Evolutionary conservation across 2,888 invertebrate species (phyloP).

Genomic region (Anorthoa munda): DNA sequence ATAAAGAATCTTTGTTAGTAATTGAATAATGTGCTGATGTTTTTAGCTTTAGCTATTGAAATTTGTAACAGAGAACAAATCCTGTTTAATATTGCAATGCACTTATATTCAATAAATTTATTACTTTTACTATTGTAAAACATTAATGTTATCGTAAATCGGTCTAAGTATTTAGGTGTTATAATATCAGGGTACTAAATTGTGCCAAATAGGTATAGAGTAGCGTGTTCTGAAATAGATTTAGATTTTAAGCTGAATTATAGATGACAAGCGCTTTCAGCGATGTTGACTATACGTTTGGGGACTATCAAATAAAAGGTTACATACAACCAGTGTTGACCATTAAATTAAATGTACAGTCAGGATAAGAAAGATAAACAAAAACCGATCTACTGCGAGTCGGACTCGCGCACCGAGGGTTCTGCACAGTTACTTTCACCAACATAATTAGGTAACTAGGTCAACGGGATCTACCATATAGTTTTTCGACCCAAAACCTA

Average conservation of each 20-base stretch:
- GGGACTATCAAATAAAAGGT: background rate
- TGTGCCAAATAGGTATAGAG: constrained; percentile 65
- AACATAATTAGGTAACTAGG: too few relatives aligned
- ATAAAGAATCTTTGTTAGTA: background rate
- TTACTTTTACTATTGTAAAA: constrained; percentile 22
- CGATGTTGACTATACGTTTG: background rate
- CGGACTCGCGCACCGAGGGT: too few relatives aligned
- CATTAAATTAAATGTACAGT: background rate
- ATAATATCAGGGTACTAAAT: constrained; percentile 63
- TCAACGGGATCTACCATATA: too few relatives aligned
- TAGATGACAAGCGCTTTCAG: constrained; percentile 18
- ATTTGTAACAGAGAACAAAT: background rate
- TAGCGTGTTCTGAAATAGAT: constrained; percentile 47
- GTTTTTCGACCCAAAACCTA: too few relatives aligned
- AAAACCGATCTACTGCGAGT: too few relatives aligned
- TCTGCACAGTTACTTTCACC: too few relatives aligned
- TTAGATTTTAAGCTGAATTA: constrained; percentile 23
- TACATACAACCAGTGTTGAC: background rate
- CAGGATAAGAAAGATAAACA: too few relatives aligned
- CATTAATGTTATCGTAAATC: constrained; percentile 10
- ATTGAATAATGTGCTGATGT: constrained; percentile 3
- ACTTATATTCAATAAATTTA: constrained; percentile 12
- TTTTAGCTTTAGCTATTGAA: constrained; percentile 1
- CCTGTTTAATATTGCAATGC: background rate
- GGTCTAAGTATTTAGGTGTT: constrained; percentile 28